Evolutionary conservation across 2,797 vertebrate species (phyloP).

Genomic region (Platalea minor): DNA sequence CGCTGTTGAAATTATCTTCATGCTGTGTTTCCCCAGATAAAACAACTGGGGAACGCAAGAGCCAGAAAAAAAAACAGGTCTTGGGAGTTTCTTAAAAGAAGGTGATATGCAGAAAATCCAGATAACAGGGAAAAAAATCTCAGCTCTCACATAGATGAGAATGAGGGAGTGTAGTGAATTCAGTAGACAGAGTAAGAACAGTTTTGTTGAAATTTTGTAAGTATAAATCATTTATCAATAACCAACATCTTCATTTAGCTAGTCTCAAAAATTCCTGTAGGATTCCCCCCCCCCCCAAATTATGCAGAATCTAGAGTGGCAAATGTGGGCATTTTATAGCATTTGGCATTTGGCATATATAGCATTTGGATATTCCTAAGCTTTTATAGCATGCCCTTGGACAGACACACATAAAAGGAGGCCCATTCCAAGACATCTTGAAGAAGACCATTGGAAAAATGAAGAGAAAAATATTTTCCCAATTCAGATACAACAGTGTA

Average conservation of each 20-base stretch:
- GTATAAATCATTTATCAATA: not conserved
- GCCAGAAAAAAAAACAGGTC: not conserved
- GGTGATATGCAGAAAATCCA: not conserved
- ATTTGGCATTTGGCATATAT: not conserved
- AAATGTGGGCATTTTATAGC: not conserved
- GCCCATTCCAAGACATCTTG: not conserved
- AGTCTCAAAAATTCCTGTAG: not conserved
- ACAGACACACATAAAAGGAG: fast-evolving
- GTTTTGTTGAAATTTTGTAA: not conserved
- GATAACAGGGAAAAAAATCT: not conserved
- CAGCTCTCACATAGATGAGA: not conserved
- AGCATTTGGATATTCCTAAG: not conserved
- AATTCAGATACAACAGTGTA: not conserved
- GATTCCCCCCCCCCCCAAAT: fast-evolving
- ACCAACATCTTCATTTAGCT: not conserved
- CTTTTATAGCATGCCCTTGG: not conserved
- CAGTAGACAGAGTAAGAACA: not conserved
- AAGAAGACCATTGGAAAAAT: not conserved
- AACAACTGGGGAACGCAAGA: not conserved
- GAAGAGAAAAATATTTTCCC: not conserved
- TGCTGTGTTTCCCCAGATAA: not conserved
- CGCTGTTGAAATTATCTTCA: not conserved
- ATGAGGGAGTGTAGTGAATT: not conserved
- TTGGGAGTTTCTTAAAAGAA: not conserved
- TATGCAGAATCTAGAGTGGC: not conserved